These are phyloP conservation scores for Cabera pusaria DNA, from an alignment of 2,888 invertebrate species.

Conservation along the genomic window DNA sequence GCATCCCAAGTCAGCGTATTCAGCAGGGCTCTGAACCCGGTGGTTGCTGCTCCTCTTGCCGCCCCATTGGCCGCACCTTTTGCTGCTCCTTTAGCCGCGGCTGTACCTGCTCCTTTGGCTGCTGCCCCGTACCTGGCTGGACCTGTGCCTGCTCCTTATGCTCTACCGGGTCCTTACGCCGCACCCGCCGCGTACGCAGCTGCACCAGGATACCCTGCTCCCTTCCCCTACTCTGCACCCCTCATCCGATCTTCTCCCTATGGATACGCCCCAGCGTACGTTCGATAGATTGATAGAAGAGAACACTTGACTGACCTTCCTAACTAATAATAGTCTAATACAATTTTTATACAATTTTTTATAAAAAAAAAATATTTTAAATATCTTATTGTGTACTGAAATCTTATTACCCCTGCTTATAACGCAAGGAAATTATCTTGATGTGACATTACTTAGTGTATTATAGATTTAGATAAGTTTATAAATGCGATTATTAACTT, in stretches of 20 bases:
- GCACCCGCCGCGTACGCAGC: no score
- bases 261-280: constrained; percentile 66
- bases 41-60: constrained; percentile 67
- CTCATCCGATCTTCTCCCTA: constrained; percentile 54
- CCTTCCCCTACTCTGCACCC: constrained; percentile 44
- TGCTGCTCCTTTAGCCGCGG: constrained; percentile 45
- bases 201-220: constrained; percentile 34
- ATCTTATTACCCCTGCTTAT: no score
- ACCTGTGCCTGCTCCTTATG: no score
- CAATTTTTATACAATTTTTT: constrained; percentile 37
- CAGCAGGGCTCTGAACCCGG: constrained; percentile 65
- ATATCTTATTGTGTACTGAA: constrained; percentile 13
- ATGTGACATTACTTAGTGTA: no score
- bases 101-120: constrained; percentile 32
- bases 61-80: constrained; percentile 44
- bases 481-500: no score
- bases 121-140: no score
- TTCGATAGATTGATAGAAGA: constrained; percentile 76
- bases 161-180: no score
- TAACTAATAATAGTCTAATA: no score
- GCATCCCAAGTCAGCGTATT: constrained; percentile 84
- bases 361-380: constrained; percentile 25
- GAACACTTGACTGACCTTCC: constrained; percentile 65
- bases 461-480: no score
- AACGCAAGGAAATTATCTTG: no score